phyloP scores from a whole-genome alignment of 2,888 invertebrate genomes.

The Hartigia nigra region DNA sequence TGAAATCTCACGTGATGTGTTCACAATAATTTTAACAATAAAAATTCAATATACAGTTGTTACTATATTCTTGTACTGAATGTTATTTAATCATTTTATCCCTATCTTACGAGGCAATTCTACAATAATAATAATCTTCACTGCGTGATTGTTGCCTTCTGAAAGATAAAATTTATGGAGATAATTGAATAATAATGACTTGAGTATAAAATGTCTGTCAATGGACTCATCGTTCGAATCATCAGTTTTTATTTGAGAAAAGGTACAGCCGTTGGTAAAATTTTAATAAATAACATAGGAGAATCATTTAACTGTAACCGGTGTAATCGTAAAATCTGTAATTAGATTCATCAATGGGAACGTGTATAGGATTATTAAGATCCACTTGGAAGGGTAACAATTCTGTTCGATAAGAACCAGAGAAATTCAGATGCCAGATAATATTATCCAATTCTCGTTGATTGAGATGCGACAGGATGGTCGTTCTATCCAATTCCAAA shows the following conservation, averaged over 20 bases:
- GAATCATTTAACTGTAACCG: background rate
- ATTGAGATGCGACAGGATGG: slow-evolving; percentile 54
- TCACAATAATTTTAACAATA: background rate
- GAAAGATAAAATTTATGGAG: background rate
- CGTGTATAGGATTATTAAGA: slow-evolving; percentile 64
- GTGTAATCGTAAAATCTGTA: slow-evolving; percentile 1
- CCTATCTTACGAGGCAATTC: too few species aligned
- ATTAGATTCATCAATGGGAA: slow-evolving; percentile 43
- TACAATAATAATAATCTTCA: too few species aligned
- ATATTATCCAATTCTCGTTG: slow-evolving; percentile 70
- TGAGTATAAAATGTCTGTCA: background rate
- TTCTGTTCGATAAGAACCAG: slow-evolving; percentile 48
- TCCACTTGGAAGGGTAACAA: slow-evolving; percentile 58
- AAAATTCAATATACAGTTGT: background rate
- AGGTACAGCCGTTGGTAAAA: background rate
- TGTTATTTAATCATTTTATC: background rate
- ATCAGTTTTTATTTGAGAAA: background rate
- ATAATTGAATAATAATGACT: background rate
- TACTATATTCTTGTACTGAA: background rate
- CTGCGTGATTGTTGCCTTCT: background rate
- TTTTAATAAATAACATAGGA: background rate
- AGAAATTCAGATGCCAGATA: slow-evolving; percentile 70
- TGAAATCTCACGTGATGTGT: background rate
- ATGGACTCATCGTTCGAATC: background rate
- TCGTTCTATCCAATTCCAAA: slow-evolving; percentile 17